Evolutionary conservation across 2,797 vertebrate species (phyloP).

Genomic region (Phylloscopus collybita): DNA sequence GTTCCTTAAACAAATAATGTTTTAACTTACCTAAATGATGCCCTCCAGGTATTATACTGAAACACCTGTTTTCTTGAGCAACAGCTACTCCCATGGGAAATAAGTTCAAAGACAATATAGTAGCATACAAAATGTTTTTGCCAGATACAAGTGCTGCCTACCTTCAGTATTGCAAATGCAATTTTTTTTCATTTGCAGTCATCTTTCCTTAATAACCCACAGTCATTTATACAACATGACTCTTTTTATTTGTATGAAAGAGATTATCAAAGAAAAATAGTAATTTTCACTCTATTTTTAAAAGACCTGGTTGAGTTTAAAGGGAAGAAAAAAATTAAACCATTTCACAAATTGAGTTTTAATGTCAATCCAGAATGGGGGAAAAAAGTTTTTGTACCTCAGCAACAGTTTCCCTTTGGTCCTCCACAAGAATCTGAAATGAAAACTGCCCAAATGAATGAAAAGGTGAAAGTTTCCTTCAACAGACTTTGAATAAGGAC

Average conservation of each 20-base stretch:
- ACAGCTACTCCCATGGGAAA: conserved; percentile 69
- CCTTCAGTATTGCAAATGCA: conserved; percentile 43
- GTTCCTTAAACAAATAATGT: conserved; percentile 73
- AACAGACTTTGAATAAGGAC: background rate
- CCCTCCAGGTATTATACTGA: conserved; percentile 57
- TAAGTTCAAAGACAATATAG: conserved; percentile 70
- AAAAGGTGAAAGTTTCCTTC: background rate
- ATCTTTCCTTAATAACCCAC: conserved; percentile 23
- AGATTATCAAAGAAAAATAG: background rate
- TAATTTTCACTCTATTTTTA: background rate
- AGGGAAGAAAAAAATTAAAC: background rate
- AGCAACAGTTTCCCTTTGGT: background rate
- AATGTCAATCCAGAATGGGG: background rate
- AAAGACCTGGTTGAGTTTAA: background rate
- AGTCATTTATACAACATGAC: background rate
- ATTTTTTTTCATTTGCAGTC: conserved; percentile 16
- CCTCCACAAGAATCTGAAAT: background rate
- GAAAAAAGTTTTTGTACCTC: background rate
- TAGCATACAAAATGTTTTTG: conserved; percentile 60
- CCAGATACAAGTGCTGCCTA: conserved; percentile 66
- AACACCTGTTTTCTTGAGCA: conserved; percentile 76
- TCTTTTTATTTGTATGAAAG: conserved; percentile 32
- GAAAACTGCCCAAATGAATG: background rate
- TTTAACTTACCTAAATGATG: conserved; percentile 64
- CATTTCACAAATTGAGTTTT: background rate